Percentiles rank a stretch among this genome's conserved stretches.
Conservation (phyloP, 2,888 invertebrate species). For the Rhagonycha fulva region DNA sequence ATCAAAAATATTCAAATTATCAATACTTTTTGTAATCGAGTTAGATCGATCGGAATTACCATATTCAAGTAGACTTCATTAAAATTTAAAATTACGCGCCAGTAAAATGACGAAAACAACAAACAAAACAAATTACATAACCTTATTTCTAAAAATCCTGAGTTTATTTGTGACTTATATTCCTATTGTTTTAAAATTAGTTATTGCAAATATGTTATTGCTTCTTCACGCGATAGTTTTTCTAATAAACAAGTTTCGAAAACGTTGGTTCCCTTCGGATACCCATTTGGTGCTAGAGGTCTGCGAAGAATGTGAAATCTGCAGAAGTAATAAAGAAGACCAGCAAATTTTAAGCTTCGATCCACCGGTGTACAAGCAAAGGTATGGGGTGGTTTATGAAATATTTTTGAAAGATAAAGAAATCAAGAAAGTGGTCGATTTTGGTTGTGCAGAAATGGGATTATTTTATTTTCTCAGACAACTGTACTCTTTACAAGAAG, state of each 20-base stretch:
- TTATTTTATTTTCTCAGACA: constrained; percentile 73
- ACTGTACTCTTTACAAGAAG: constrained; percentile 63
- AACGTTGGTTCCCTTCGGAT: not conserved
- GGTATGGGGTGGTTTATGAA: constrained; percentile 69
- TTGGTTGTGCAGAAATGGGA: constrained; percentile 83
- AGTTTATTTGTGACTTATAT: no score
- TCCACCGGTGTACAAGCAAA: constrained; percentile 79
- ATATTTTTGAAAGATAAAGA: constrained; percentile 63
- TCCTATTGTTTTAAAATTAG: not conserved
- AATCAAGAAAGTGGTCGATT: constrained; percentile 71
- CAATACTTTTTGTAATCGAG: no score
- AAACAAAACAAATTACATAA: no score
- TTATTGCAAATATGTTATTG: not conserved
- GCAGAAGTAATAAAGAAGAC: not conserved
- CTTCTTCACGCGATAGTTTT: not conserved
- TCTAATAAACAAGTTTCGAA: not conserved
- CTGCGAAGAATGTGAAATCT: not conserved
- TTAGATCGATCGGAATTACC: no score
- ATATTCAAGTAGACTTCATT: no score
- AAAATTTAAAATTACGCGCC: no score
- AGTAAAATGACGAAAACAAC: no score
- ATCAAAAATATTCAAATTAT: no score
- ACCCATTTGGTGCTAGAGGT: not conserved
- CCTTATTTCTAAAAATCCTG: no score
- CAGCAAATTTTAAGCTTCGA: constrained; percentile 62